These are phyloP conservation scores for Typhlichthys subterraneus DNA, from an alignment of 2,797 vertebrate genomes.

Conservation along the genomic window DNA sequence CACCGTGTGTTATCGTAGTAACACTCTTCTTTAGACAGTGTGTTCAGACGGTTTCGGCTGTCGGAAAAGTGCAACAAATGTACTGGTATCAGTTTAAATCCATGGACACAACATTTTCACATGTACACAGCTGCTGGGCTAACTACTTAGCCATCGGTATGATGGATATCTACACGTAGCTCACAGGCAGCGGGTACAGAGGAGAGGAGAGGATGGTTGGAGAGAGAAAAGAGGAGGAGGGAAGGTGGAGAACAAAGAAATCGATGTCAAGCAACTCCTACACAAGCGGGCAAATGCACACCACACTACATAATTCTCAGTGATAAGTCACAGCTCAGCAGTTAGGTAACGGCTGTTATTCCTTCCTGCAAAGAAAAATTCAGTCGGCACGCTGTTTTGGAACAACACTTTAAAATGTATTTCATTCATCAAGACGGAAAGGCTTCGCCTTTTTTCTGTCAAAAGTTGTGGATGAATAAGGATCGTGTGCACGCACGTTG, in stretches of 20 bases:
- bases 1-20: too few relatives aligned
- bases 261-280: conserved; percentile 34
- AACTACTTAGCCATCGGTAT: background rate
- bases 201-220: background rate
- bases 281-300: conserved; percentile 18
- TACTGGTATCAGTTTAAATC: conserved; percentile 31
- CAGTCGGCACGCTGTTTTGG: background rate
- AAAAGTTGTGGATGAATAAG: conserved; percentile 9
- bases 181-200: background rate
- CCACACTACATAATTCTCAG: conserved; percentile 10
- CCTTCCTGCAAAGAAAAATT: conserved; percentile 1
- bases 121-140: background rate
- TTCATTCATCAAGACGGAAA: conserved; percentile 33
- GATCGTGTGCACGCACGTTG: background rate
- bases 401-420: conserved; percentile 8
- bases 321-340: conserved; percentile 43
- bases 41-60: conserved; percentile 29
- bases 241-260: conserved; percentile 9
- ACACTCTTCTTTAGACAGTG: background rate
- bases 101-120: conserved; percentile 16
- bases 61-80: conserved; percentile 42
- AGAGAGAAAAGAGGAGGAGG: background rate
- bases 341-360: conserved; percentile 19
- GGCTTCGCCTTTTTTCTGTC: conserved; percentile 19
- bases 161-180: background rate